A percentile compares a stretch with the other conserved stretches of the same genome.
phyloP scores from a whole-genome alignment of 2,113 vertebrate species.

The Oncorhynchus gorbuscha region DNA sequence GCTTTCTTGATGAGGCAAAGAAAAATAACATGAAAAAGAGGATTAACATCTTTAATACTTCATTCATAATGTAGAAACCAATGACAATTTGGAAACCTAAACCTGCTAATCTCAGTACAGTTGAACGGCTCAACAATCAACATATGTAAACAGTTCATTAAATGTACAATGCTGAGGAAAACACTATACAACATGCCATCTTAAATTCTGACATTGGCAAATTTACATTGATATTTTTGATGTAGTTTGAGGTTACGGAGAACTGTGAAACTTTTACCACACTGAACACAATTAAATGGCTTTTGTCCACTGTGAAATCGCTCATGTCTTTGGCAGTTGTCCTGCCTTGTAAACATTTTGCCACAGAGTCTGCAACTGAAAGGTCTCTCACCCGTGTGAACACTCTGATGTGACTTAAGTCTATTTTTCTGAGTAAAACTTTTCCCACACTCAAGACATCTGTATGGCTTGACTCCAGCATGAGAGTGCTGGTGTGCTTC shows the following conservation, averaged over 20 bases:
- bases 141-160: too few species aligned
- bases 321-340: slow-evolving; percentile 66
- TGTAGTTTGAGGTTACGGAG: slow-evolving; percentile 56
- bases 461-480: slow-evolving; percentile 47
- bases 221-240: slow-evolving; percentile 8
- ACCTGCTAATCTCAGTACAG: too few species aligned
- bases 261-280: slow-evolving; percentile 56
- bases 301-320: slow-evolving; percentile 60
- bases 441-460: slow-evolving; percentile 65
- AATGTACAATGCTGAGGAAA: too few species aligned
- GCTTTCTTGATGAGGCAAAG: too few species aligned
- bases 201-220: too few species aligned
- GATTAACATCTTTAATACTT: too few species aligned
- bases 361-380: slow-evolving; percentile 64
- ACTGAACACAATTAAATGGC: slow-evolving; percentile 51
- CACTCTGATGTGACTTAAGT: slow-evolving; percentile 63
- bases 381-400: slow-evolving; percentile 67
- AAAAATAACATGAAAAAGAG: too few species aligned
- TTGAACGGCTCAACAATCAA: too few species aligned
- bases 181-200: too few species aligned
- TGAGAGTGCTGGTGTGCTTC: slow-evolving; percentile 48
- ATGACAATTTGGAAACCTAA: too few species aligned
- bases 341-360: slow-evolving; percentile 63
- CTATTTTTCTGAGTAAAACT: slow-evolving; percentile 64
- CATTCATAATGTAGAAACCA: too few species aligned